These are phyloP conservation scores for Ptilorrhoa leucosticta DNA, from an alignment of 2,113 vertebrate genomes.

Conservation along the genomic window DNA sequence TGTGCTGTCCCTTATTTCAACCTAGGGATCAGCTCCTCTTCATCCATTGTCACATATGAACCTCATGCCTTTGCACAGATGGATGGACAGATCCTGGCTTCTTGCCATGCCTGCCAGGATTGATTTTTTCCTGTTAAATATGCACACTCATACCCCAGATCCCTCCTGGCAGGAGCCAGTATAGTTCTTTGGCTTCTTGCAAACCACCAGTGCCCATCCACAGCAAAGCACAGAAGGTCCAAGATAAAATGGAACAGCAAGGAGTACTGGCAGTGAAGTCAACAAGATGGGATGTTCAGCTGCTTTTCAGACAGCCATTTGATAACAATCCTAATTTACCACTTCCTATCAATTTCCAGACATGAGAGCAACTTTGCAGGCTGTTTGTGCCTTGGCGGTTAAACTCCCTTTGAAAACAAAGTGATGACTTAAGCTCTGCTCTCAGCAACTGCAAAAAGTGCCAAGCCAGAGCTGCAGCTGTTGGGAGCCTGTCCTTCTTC, in stretches of 20 bases:
- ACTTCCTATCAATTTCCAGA: background rate
- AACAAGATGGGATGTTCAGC: background rate
- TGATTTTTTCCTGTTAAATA: background rate
- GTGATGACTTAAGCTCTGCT: background rate
- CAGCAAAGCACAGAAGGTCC: background rate
- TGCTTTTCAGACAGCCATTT: conserved; percentile 15
- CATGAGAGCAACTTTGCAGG: background rate
- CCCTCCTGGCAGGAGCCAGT: background rate
- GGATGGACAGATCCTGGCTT: background rate
- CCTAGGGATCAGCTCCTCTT: background rate
- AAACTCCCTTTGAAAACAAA: background rate
- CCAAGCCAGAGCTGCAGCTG: background rate
- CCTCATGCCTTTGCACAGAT: background rate
- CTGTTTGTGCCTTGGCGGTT: background rate
- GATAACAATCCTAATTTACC: background rate
- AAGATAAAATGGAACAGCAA: background rate
- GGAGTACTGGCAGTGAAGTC: background rate
- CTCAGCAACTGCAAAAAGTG: background rate
- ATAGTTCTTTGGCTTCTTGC: background rate
- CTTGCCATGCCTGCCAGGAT: background rate
- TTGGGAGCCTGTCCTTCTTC: background rate
- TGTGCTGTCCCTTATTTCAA: background rate
- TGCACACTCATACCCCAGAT: background rate
- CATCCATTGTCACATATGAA: background rate
- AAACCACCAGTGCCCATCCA: background rate